Base-by-base conservation (phyloP, 2,113 vertebrate species). In the Gobiocypris rarus region DNA sequence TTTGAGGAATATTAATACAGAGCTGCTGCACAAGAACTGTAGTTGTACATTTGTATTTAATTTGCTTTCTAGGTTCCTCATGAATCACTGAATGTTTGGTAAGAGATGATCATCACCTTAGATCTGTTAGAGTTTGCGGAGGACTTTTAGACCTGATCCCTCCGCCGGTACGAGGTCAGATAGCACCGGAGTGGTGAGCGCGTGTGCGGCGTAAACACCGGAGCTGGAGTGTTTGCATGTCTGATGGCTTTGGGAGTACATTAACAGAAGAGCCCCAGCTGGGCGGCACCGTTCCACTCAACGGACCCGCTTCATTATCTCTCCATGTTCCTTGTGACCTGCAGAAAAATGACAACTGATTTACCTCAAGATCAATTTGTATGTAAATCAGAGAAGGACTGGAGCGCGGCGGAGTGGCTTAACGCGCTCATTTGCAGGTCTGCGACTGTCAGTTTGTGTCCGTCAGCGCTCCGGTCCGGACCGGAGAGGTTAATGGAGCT, bases 321-420 rank as follows among this genome's bases (percentile, higher is more conserved):
- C 92, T 87, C 89, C 91, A 63, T 93, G 93, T 93, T 95, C 92
- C 85, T 89, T 19, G 85, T 93, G 93, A 94, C 93, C 93, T 87
- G 71, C 87, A 90, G 89, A 92, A 93, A 95, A 93, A 92, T 93
- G 92, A 94, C 93, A 93, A 94, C 94, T 94, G 93, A 94, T 94
- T 95, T 94, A 95, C 93, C 93, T 93, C 93, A 93, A 94, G 93
- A 94, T 94, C 93, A 94, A 95, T 95, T 95, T 95, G 94, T 94
- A 95, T 95, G 94, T 93, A 94, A 95, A 95, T 95, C 93, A 94
- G 92, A 85, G 52, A 91, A 89, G 90, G 84, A 90, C 92, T 90
- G 88, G 91, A 87, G 92, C 90, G 90, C 90, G 78, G n/a, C 89
- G 52, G 45, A 89, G 80, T 91, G 92, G 91, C 85, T 89, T 90